phyloP scores from a whole-genome alignment of 1,140 invertebrate genomes.

The Vanessa atalanta region DNA sequence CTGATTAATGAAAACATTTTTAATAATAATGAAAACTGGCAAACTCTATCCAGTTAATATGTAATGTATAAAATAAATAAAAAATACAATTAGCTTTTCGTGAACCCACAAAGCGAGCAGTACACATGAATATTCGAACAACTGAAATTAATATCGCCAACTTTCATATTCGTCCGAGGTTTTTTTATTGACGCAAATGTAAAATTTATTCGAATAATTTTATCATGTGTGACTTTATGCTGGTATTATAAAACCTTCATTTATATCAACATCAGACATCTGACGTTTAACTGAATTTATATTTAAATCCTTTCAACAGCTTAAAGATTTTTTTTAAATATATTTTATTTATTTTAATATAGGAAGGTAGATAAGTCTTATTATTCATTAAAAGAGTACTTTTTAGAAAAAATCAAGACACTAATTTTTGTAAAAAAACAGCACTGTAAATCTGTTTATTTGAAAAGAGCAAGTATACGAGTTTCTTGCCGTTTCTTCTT shows the following conservation, averaged over 20 bases:
- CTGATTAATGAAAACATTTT: neutral
- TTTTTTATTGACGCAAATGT: constrained; percentile 37
- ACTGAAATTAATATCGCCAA: constrained; percentile 44
- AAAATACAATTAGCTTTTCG: constrained; percentile 8
- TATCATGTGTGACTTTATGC: constrained; percentile 32
- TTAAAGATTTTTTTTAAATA: neutral
- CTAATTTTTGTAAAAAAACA: too few relatives aligned
- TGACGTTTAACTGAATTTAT: constrained; percentile 9
- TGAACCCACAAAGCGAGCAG: constrained; percentile 24
- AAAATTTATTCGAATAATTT: constrained; percentile 38
- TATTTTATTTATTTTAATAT: neutral
- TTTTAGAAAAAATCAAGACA: too few relatives aligned
- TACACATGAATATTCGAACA: constrained; percentile 42
- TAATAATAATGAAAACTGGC: neutral
- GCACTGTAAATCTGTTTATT: too few relatives aligned
- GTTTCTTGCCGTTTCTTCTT: too few relatives aligned
- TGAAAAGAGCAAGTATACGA: too few relatives aligned
- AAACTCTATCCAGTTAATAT: too few relatives aligned
- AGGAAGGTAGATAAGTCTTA: too few relatives aligned
- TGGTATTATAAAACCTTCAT: constrained; percentile 26
- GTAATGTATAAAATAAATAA: neutral
- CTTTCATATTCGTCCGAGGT: constrained; percentile 35
- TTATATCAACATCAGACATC: constrained; percentile 23
- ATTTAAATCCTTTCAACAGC: neutral
- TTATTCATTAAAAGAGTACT: too few relatives aligned